A percentile compares a stretch with the other conserved stretches of the same genome.
Conservation (phyloP, 2,113 vertebrate genomes). For the Coptodon rendalli region DNA sequence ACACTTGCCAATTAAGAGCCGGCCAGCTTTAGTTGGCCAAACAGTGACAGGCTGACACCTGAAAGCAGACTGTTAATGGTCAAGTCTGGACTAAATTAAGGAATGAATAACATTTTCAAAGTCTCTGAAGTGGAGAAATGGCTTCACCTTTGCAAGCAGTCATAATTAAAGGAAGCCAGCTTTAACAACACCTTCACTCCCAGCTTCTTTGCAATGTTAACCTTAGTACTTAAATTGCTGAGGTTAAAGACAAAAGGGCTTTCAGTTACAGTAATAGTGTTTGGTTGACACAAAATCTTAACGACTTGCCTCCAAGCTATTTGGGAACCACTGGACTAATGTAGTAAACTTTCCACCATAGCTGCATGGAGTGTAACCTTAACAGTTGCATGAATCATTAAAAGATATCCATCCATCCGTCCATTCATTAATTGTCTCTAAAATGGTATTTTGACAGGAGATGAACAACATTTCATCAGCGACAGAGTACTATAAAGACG, state of each 20-base stretch:
- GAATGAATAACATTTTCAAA: not conserved
- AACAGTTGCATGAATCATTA: not conserved
- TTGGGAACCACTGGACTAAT: not conserved
- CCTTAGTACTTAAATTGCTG: not conserved
- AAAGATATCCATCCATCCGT: not conserved
- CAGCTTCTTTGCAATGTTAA: not conserved
- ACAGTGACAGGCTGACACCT: not conserved
- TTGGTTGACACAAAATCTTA: not conserved
- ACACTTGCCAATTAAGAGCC: not conserved
- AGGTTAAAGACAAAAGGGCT: not conserved
- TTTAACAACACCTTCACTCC: not conserved
- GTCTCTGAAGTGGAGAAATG: not conserved
- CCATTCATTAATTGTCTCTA: not conserved
- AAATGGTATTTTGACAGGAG: constrained; percentile 71
- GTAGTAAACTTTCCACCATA: not conserved
- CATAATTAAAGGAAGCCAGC: not conserved
- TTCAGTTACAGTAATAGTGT: not conserved
- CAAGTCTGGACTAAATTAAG: not conserved
- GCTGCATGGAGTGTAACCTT: not conserved
- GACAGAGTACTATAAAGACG: constrained; percentile 91
- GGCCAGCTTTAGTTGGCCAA: not conserved
- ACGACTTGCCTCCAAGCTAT: not conserved
- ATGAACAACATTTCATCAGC: constrained; percentile 88
- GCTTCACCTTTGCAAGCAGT: not conserved
- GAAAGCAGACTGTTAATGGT: not conserved